Evolutionary conservation across 2,113 vertebrate species (phyloP).

Genomic region (Arizona elegans): DNA sequence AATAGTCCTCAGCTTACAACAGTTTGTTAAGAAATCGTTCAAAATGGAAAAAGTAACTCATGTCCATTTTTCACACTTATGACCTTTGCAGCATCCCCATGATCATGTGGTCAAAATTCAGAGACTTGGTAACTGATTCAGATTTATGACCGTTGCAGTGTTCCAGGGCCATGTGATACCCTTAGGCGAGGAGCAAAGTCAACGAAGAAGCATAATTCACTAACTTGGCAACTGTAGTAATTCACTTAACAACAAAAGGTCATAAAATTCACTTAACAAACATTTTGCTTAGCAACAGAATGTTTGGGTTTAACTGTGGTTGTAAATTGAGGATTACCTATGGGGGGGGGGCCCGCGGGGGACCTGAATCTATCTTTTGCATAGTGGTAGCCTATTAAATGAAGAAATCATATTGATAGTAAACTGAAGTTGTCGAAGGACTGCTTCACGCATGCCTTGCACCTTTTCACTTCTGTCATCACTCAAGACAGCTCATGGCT

Average conservation of each 20-base stretch:
- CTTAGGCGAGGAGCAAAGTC: neutral
- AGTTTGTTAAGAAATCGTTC: neutral
- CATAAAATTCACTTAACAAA: neutral
- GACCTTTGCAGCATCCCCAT: neutral
- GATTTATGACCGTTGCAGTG: neutral
- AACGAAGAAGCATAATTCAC: neutral
- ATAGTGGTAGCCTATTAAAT: neutral
- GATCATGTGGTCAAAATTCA: neutral
- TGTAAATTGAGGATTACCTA: neutral
- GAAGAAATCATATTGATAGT: slow-evolving; percentile 35
- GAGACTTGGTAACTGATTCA: neutral
- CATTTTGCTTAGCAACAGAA: neutral
- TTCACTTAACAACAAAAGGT: neutral
- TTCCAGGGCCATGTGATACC: neutral
- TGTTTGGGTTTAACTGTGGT: neutral
- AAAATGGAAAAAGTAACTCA: neutral
- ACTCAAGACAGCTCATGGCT: slow-evolving; percentile 9
- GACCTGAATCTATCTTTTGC: neutral
- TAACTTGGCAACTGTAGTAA: neutral
- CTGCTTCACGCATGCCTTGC: neutral
- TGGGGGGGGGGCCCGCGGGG: no score
- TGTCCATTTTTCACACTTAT: neutral
- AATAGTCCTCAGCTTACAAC: neutral
- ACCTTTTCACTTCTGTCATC: neutral
- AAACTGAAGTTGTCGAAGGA: slow-evolving; percentile 28